Evolutionary conservation across 1,140 invertebrate genomes (phyloP).

Genomic region (Leptoteleia sp.): DNA sequence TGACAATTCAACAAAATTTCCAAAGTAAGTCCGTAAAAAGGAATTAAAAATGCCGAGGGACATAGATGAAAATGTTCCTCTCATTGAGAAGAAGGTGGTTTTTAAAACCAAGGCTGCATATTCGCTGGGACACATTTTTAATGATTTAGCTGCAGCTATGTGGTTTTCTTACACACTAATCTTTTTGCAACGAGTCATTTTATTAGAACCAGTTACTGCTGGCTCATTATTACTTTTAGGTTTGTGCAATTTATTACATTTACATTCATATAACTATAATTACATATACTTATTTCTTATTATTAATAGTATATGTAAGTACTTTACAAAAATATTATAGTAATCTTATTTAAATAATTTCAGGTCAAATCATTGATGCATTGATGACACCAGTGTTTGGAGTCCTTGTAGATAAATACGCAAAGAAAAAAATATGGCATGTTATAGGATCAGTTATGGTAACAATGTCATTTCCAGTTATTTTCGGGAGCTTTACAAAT

Average conservation of each 20-base stretch:
- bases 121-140: slow-evolving; percentile 93
- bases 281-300: too few species aligned
- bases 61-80: slow-evolving; percentile 64
- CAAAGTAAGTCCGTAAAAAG: neutral
- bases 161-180: slow-evolving; percentile 97
- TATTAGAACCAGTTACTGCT: slow-evolving; percentile 87
- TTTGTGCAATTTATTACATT: too few species aligned
- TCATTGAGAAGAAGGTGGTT: slow-evolving; percentile 70
- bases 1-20: neutral
- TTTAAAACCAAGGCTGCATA: slow-evolving; percentile 84
- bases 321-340: too few species aligned
- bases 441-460: slow-evolving; percentile 87
- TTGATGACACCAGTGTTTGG: slow-evolving; percentile 93
- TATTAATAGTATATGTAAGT: too few species aligned
- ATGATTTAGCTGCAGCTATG: slow-evolving; percentile 94
- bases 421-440: slow-evolving; percentile 92
- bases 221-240: slow-evolving; percentile 89
- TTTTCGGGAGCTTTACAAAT: slow-evolving; percentile 87
- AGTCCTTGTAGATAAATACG: slow-evolving; percentile 88
- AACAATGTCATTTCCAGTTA: slow-evolving; percentile 88
- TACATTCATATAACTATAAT: too few species aligned
- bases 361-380: slow-evolving; percentile 92
- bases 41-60: slow-evolving; percentile 43
- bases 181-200: slow-evolving; percentile 90
- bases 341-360: too few species aligned